phyloP scores from a whole-genome alignment of 2,113 vertebrate species.

The Xiphias gladius region DNA sequence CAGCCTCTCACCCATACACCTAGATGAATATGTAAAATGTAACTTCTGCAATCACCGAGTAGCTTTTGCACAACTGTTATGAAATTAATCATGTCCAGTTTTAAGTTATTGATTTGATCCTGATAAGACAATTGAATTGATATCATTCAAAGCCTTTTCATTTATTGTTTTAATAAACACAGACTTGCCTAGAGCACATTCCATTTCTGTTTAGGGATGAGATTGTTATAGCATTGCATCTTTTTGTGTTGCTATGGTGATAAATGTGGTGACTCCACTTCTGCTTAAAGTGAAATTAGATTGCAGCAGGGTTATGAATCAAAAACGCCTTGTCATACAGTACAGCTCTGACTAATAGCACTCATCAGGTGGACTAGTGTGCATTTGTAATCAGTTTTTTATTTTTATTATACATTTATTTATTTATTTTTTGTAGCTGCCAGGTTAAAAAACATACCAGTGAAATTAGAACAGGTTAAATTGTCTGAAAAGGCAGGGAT shows the following conservation, averaged over 20 bases:
- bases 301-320: conserved; percentile 61
- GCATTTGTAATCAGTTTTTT: conserved; percentile 36
- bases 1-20: neutral
- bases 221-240: neutral
- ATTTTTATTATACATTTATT: no score
- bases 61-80: neutral
- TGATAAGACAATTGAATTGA: neutral
- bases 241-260: conserved; percentile 49
- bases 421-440: neutral
- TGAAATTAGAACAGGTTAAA: conserved; percentile 14
- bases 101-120: conserved; percentile 23
- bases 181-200: neutral
- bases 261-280: conserved; percentile 38
- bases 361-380: conserved; percentile 31
- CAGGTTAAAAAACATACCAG: neutral
- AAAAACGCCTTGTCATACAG: conserved; percentile 51
- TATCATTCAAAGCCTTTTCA: conserved; percentile 13
- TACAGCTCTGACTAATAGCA: conserved; percentile 48
- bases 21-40: neutral
- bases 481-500: conserved; percentile 14
- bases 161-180: conserved; percentile 20
- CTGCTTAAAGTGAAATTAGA: conserved; percentile 59
- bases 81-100: conserved; percentile 16
- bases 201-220: conserved; percentile 1
- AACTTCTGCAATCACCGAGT: neutral